Conservation (phyloP, 2,113 vertebrate species). For the Myotis davidii region DNA sequence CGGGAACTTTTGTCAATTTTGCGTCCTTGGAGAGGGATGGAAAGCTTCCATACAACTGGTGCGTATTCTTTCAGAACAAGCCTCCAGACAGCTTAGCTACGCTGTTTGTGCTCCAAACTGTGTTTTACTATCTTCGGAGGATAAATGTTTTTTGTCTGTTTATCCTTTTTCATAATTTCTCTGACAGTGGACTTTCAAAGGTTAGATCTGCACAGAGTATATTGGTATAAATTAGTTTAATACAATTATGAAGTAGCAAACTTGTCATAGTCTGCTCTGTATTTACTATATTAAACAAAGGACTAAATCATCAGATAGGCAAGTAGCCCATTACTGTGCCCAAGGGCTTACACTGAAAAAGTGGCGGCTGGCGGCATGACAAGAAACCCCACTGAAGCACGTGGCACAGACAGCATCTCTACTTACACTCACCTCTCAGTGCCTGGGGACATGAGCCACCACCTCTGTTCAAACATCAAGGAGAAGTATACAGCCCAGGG, state of each 20-base stretch:
- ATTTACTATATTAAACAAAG: neutral
- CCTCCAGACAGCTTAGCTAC: neutral
- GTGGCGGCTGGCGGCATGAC: neutral
- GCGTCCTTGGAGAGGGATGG: slow-evolving; percentile 96
- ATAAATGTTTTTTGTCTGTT: neutral
- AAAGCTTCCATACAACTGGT: slow-evolving; percentile 98
- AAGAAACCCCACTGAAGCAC: neutral
- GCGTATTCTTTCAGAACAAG: slow-evolving; percentile 76
- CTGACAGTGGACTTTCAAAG: neutral
- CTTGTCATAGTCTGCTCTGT: neutral
- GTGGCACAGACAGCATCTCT: neutral
- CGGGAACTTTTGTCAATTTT: slow-evolving; percentile 97
- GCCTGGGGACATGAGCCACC: neutral
- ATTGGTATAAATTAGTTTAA: neutral
- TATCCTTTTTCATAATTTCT: neutral
- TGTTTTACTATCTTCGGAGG: neutral
- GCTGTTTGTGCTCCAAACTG: neutral
- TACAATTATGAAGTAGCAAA: neutral
- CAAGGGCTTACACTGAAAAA: neutral
- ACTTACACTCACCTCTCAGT: neutral
- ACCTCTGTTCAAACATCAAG: neutral
- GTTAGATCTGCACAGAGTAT: neutral
- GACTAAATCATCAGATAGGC: neutral
- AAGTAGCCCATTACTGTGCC: neutral
- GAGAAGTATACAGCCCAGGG: neutral